Evolutionary conservation across 2,888 invertebrate species (phyloP), one percentile per base, ranked within the genome.

Genomic region (Leptinotarsa rubiginosa): DNA sequence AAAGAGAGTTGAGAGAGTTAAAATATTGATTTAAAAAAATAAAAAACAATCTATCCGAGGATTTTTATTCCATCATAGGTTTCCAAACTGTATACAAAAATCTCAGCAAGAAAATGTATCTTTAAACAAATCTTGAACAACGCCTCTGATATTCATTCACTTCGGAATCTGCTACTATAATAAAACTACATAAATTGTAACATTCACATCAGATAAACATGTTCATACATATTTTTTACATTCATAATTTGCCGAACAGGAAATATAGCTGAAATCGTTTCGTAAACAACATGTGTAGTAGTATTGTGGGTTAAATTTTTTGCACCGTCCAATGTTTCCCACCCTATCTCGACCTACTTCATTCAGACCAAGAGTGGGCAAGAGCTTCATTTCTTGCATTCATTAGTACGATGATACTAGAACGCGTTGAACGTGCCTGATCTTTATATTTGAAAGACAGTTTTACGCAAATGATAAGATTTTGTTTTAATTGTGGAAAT

Each of bases 241-340:
- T 59, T 20, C 56, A 65, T 71, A 68, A 67, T 74, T 77, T 56
- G 70, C 75, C 52, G 69, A 74, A 75, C 77, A 69, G 79, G 77
- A 79, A 77, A 75, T 72, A 74, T 64, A 74, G 70, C 74, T 71
- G 72, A 77, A 79, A 77, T 74, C 72, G 76, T 75, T 73, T 75
- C 75, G 74, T 74, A 77, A 80, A 76, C 77, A 80, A 81, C 78
- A 81, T 78, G 75, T 81, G 81, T 79, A 78, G 74, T 75, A 73
- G 76, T 77, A 77, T 79, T 74, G 78, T 79, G 78, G 77, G 78
- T 77, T 73, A 74, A 47, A 69, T 79, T 79, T 78, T 78, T 80
- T 77, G 74, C 77, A 72, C 69, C 65, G 70, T 76, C n/a, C 31
- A 56, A 62, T 2, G 62, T 62, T 62, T 62, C 62, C 62, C 62